Base-by-base conservation (phyloP, 1,140 invertebrate species). In the Aleiodes sp. region DNA sequence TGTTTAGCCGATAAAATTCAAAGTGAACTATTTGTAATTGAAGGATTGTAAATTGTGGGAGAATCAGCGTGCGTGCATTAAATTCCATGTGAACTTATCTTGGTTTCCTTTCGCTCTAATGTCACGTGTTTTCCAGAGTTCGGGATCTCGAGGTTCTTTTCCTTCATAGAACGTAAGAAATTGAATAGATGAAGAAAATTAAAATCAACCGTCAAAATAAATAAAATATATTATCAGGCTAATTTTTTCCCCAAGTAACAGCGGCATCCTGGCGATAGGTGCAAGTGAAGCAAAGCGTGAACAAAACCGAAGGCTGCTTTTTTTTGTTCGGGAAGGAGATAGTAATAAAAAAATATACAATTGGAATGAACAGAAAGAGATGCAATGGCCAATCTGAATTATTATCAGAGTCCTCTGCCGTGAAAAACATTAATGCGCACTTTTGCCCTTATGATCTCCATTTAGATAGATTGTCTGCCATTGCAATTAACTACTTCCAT, bases 401-500 rank as follows among this genome's bases (percentile, higher is more conserved):
- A 64, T 64, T 64, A 64, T 64, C 62, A 65, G 56, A 52, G 56
- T 52, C 41, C 29, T 4, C 21, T 24, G 41, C 41, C 64, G 64
- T 57, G 43, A 70, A 41, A 39, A 71, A 71, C 64, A 67, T 71
- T 70, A 66, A 70, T 52, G 57, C 70, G 57, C 39, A 66, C 64
- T 61, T 71, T 71, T 71, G 70, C 70, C 65, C 70, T 67, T 66
- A 70, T 41, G 70, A 71, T 71, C 46, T 67, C 61, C 60, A 68
- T 71, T 71, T 68, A 71, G 65, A 71, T 63, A 63, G 26, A 60
- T 60, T 21, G 31, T 33, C 63, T 71, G 59, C 70, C 60, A 66
- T 67, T 71, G 70, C 70, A 71, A 71, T 71, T 71, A 71, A 67
- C 64, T 56, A 66, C 69, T 70, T 70, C 63, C 69, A 70, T 70